Evolutionary conservation across 2,113 vertebrate genomes (phyloP).

Genomic region (Dicerorhinus sumatrensis): DNA sequence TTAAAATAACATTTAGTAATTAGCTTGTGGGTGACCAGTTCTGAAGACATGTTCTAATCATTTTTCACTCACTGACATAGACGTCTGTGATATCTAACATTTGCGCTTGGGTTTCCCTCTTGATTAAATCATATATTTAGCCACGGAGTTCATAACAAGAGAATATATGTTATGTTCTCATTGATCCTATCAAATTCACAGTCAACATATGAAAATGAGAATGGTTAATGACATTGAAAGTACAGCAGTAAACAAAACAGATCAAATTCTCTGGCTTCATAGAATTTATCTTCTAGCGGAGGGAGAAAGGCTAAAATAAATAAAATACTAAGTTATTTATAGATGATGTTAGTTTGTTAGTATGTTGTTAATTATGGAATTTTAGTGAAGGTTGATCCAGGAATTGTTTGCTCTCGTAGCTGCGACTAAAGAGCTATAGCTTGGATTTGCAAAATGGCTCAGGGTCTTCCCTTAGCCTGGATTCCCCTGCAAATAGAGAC

Average conservation of each 20-base stretch:
- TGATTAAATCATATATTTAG: not conserved
- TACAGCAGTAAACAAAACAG: not conserved
- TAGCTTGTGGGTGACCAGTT: not conserved
- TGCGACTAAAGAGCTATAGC: not conserved
- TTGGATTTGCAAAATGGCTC: not conserved
- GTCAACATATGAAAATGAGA: not conserved
- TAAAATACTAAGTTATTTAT: not conserved
- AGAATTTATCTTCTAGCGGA: not conserved
- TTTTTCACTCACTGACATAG: not conserved
- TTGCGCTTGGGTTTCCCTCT: not conserved
- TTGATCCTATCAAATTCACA: not conserved
- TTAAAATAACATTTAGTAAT: conserved; percentile 62
- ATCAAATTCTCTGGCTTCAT: not conserved
- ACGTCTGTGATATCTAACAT: not conserved
- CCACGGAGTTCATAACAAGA: not conserved
- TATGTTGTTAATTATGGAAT: not conserved
- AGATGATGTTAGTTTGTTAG: not conserved
- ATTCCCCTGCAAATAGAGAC: not conserved
- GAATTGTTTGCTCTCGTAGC: not conserved
- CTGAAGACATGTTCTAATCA: not conserved
- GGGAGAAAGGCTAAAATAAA: not conserved
- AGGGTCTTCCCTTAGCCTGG: not conserved
- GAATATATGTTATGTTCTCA: not conserved
- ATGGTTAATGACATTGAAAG: not conserved
- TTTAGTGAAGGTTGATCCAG: not conserved